Conservation (phyloP, 2,113 vertebrate species). For the Saguinus midas region DNA sequence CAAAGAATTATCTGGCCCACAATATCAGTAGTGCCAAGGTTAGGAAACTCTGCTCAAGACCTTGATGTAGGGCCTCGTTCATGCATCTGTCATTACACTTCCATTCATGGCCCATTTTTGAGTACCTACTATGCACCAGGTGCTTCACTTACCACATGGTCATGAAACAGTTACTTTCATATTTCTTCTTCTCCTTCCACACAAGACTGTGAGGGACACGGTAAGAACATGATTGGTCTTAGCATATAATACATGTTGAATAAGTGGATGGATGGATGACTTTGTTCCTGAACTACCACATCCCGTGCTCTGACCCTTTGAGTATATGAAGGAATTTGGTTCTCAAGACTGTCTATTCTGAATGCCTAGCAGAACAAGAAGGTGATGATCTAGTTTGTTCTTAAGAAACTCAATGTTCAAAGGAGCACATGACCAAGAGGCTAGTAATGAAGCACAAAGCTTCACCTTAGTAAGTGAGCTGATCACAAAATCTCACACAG, state of each 20-base stretch:
- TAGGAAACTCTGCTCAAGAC: background rate
- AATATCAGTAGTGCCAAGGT: background rate
- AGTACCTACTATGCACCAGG: background rate
- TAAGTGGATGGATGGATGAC: background rate
- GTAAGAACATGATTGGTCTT: background rate
- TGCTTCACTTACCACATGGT: background rate
- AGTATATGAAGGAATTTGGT: background rate
- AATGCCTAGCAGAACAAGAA: constrained; percentile 10
- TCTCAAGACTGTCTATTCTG: background rate
- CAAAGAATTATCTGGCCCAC: background rate
- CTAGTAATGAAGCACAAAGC: background rate
- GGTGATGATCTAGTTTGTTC: background rate
- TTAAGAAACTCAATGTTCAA: background rate
- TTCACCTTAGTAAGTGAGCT: background rate
- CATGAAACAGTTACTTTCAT: background rate
- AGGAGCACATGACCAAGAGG: background rate
- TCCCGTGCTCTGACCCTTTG: background rate
- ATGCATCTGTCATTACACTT: background rate
- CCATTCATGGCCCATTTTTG: background rate
- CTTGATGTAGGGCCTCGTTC: background rate
- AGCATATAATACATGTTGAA: background rate
- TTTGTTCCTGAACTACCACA: background rate
- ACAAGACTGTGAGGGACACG: background rate
- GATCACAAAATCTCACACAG: background rate
- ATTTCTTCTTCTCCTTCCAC: background rate